Evolutionary conservation across 2,797 vertebrate genomes (phyloP).

Genomic region (Sandelia bainsii): DNA sequence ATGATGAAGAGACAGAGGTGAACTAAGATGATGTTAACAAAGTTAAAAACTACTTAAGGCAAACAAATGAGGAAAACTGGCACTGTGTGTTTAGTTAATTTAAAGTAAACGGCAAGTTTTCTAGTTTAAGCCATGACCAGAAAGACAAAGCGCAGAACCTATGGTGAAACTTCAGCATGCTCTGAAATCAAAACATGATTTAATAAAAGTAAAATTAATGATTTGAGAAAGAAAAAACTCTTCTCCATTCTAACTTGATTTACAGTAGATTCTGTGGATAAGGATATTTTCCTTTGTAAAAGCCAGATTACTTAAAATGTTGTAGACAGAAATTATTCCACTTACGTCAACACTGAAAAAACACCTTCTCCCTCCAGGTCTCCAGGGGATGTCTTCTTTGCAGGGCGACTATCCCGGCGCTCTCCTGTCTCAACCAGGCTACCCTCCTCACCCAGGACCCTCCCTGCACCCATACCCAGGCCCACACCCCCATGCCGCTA

Average conservation of each 20-base stretch:
- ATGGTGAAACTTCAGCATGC: too few relatives aligned
- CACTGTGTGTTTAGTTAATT: too few relatives aligned
- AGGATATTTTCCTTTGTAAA: background rate
- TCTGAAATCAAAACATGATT: too few relatives aligned
- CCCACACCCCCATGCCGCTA: conserved; percentile 82
- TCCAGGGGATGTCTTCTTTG: conserved; percentile 87
- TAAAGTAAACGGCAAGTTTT: too few relatives aligned
- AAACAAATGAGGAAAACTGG: too few relatives aligned
- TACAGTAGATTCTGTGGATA: background rate
- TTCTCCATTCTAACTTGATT: background rate
- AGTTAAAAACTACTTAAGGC: too few relatives aligned
- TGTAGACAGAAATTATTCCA: background rate
- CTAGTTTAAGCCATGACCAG: too few relatives aligned
- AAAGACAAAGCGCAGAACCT: too few relatives aligned
- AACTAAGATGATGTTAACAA: too few relatives aligned
- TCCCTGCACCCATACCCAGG: conserved; percentile 83
- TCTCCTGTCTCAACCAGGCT: conserved; percentile 81
- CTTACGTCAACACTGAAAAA: background rate
- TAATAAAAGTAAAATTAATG: too few relatives aligned
- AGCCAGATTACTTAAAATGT: background rate
- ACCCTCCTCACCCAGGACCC: conserved; percentile 82
- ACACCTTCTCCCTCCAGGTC: conserved; percentile 70
- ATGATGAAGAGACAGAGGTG: too few relatives aligned
- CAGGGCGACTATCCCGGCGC: conserved; percentile 83
- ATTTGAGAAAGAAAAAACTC: background rate